phyloP scores from a whole-genome alignment of 2,888 invertebrate genomes.

The Leptothorax acervorum region DNA sequence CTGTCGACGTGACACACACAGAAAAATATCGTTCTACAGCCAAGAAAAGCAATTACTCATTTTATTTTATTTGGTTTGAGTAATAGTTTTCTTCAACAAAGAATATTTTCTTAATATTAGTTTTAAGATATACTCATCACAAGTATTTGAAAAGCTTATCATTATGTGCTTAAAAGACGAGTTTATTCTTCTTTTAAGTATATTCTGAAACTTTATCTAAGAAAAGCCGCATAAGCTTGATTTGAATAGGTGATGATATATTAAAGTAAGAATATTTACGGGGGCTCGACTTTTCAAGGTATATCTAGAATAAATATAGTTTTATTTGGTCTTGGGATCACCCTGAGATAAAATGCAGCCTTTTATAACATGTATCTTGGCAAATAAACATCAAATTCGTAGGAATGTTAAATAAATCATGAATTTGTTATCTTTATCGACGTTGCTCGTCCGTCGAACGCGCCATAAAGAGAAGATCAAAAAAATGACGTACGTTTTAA shows the following conservation, averaged over 20 bases:
- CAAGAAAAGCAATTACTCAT: too few relatives aligned
- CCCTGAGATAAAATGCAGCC: background rate
- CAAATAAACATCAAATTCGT: background rate
- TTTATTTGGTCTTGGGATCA: background rate
- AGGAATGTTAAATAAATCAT: background rate
- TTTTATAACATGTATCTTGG: background rate
- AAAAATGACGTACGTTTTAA: background rate
- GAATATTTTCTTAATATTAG: too few relatives aligned
- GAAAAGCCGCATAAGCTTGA: too few relatives aligned
- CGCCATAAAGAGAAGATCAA: background rate
- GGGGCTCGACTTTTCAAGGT: slow-evolving; percentile 8
- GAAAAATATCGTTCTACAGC: too few relatives aligned
- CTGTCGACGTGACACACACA: background rate
- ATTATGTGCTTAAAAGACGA: too few relatives aligned
- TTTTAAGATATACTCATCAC: too few relatives aligned
- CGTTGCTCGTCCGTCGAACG: background rate
- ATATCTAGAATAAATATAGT: background rate
- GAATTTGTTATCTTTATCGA: background rate
- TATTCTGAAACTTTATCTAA: too few relatives aligned
- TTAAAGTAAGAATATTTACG: background rate
- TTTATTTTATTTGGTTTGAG: too few relatives aligned
- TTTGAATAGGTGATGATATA: too few relatives aligned
- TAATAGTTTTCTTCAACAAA: too few relatives aligned
- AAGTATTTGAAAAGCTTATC: too few relatives aligned
- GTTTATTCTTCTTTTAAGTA: too few relatives aligned